Conservation (phyloP, 64 coral and sea anemone species). For the Montipora efflorescens region DNA sequence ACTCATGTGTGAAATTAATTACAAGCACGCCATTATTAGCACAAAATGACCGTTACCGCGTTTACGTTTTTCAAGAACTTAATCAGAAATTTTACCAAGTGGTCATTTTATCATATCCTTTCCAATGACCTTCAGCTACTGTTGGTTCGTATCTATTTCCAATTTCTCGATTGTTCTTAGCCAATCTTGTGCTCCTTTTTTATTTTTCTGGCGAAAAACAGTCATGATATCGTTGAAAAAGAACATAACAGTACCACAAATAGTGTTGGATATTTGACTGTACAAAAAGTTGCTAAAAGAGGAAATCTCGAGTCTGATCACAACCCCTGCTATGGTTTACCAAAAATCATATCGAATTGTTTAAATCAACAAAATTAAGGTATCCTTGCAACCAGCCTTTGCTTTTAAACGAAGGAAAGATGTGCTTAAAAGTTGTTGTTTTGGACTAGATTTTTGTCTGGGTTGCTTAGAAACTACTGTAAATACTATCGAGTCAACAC, state of each 20-base stretch:
- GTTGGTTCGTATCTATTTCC: too few species aligned
- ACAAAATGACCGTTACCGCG: neutral
- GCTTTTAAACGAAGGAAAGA: neutral
- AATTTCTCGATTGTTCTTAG: neutral
- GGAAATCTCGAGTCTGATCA: neutral
- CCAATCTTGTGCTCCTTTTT: too few species aligned
- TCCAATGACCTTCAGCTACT: too few species aligned
- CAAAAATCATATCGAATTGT: too few species aligned
- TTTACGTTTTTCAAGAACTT: neutral
- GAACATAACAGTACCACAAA: neutral
- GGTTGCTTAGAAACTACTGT: constrained; percentile 21
- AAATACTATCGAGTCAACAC: constrained; percentile 3
- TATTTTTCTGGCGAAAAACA: too few species aligned
- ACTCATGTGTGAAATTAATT: constrained; percentile 48
- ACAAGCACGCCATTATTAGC: constrained; percentile 20
- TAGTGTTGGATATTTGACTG: neutral
- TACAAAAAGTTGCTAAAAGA: neutral
- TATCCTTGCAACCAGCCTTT: neutral
- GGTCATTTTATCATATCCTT: too few species aligned
- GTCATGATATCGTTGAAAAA: too few species aligned
- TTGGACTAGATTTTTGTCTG: neutral
- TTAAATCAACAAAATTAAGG: too few species aligned
- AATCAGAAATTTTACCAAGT: neutral
- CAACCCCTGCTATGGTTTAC: too few species aligned
- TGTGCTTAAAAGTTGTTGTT: neutral